A percentile compares a stretch with the other conserved stretches of the same genome.
Conservation (phyloP, 2,113 vertebrate genomes). For the Rattus rattus region DNA sequence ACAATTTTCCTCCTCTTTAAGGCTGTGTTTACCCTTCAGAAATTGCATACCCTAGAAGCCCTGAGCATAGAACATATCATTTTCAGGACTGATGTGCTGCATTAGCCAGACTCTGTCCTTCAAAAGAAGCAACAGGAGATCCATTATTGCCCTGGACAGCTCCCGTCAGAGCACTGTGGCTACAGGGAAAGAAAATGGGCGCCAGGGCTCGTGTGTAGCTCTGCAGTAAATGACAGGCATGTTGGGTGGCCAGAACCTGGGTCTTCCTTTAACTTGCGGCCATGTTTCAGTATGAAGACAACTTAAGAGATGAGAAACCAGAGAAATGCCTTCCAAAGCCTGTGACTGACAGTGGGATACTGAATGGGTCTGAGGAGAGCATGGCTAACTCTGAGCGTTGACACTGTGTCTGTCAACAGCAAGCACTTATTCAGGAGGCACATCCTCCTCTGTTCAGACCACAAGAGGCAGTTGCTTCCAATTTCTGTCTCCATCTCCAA, state of each 20-base stretch:
- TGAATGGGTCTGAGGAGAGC: rapidly evolving
- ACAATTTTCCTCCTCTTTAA: conserved; percentile 56
- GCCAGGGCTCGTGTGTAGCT: not conserved
- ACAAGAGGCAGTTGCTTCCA: not conserved
- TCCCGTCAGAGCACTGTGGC: not conserved
- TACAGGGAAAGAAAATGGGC: not conserved
- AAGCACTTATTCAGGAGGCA: not conserved
- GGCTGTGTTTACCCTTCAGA: conserved; percentile 77
- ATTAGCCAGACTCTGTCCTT: conserved; percentile 55
- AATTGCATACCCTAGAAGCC: conserved; percentile 64
- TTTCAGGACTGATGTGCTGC: conserved; percentile 47
- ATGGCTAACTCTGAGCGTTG: not conserved
- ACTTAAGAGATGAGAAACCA: not conserved
- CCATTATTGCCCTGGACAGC: conserved; percentile 33
- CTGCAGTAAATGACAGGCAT: not conserved
- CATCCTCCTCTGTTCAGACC: not conserved
- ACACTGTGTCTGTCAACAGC: not conserved
- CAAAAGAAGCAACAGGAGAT: conserved; percentile 52
- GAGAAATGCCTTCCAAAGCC: not conserved
- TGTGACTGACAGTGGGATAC: not conserved
- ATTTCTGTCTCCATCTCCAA: not conserved
- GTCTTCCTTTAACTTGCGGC: not conserved
- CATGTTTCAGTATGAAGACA: not conserved
- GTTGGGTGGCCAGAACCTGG: not conserved
- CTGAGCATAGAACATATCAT: conserved; percentile 49